Evolutionary conservation across 35 echinoderm and acorn worm species (phyloP).

Genomic region (Lytechinus pictus): DNA sequence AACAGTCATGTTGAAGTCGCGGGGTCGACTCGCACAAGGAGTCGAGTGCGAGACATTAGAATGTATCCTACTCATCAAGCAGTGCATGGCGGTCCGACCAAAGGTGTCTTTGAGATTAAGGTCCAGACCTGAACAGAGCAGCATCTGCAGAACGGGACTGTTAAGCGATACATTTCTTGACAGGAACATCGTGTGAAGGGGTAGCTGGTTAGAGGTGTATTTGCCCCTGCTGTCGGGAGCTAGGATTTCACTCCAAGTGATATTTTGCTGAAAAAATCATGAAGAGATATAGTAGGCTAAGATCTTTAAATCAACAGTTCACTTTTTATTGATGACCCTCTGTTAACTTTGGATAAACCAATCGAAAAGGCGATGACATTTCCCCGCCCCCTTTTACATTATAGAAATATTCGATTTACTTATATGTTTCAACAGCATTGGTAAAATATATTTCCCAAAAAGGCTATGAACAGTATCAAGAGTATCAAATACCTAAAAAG

Average conservation of each 20-base stretch:
- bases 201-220: conserved; percentile 9
- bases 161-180: neutral
- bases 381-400: too few species aligned
- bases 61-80: conserved; percentile 53
- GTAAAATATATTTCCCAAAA: too few species aligned
- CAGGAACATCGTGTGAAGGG: conserved; percentile 19
- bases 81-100: conserved; percentile 56
- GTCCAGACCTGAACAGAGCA: conserved; percentile 49
- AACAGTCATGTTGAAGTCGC: neutral
- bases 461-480: too few species aligned
- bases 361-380: too few species aligned
- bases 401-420: too few species aligned
- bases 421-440: too few species aligned
- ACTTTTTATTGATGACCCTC: too few species aligned
- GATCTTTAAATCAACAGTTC: neutral
- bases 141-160: conserved; percentile 43
- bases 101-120: conserved; percentile 52
- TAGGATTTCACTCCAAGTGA: conserved; percentile 14
- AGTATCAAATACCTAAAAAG: too few species aligned
- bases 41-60: neutral
- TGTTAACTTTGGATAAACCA: too few species aligned
- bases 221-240: neutral
- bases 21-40: neutral
- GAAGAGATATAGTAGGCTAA: neutral
- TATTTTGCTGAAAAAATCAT: neutral